phyloP scores from a whole-genome alignment of 2,113 vertebrate species.

The Synchiropus splendidus region DNA sequence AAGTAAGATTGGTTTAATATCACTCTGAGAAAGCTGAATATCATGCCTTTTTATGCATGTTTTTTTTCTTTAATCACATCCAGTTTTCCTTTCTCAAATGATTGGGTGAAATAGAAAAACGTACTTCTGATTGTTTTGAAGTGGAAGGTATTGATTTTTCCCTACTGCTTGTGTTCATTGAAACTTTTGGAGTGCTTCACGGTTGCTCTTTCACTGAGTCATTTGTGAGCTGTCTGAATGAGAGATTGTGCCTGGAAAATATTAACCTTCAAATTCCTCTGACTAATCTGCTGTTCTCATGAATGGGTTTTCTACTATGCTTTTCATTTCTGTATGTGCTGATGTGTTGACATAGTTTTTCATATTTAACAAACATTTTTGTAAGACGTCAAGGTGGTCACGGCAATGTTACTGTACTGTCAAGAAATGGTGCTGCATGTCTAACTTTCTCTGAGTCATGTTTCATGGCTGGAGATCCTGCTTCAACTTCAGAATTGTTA shows the following conservation, averaged over 20 bases:
- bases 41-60: conserved; percentile 50
- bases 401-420: no score
- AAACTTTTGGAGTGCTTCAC: conserved; percentile 9
- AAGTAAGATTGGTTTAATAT: conserved; percentile 76
- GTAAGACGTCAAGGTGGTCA: no score
- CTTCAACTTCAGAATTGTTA: no score
- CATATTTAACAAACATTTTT: no score
- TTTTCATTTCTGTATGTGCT: neutral
- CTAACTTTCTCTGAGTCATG: no score
- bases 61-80: conserved; percentile 23
- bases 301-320: no score
- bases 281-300: conserved; percentile 6
- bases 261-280: neutral
- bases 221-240: conserved; percentile 12
- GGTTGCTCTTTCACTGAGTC: conserved; percentile 5
- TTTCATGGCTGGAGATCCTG: no score
- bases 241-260: neutral
- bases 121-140: conserved; percentile 27
- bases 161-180: conserved; percentile 16
- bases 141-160: conserved; percentile 26
- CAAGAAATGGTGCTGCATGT: no score
- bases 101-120: conserved; percentile 33
- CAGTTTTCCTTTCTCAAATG: conserved; percentile 23
- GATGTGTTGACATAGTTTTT: no score
- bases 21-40: conserved; percentile 35